These are phyloP conservation scores for Leptosomus discolor DNA, from an alignment of 2,113 vertebrate species.

Conservation along the genomic window DNA sequence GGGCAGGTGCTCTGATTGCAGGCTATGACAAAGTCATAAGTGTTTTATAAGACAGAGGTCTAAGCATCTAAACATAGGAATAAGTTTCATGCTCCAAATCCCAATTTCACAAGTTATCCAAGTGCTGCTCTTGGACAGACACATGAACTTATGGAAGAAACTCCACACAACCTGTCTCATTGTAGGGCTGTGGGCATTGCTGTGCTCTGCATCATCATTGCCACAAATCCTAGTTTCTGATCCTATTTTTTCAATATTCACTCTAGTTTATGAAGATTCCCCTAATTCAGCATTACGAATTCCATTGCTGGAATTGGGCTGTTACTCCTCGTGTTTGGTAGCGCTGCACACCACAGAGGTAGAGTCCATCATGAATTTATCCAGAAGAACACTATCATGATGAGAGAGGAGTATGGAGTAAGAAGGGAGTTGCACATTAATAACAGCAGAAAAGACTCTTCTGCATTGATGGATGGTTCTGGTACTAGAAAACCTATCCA, in stretches of 20 bases:
- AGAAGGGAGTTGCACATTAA: background rate
- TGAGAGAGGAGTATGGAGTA: background rate
- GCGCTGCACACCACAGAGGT: background rate
- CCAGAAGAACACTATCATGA: background rate
- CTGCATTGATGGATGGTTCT: background rate
- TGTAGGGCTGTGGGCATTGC: background rate
- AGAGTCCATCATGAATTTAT: background rate
- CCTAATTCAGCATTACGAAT: background rate
- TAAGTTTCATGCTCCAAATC: constrained; percentile 39
- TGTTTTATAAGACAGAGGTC: background rate
- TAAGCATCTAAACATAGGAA: background rate
- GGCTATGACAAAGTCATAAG: fast-evolving
- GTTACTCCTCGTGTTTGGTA: background rate
- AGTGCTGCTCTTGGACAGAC: background rate
- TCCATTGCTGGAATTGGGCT: background rate
- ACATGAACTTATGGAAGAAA: background rate
- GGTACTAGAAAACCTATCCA: background rate
- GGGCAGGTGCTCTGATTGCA: background rate
- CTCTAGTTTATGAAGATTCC: background rate
- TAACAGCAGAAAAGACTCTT: background rate
- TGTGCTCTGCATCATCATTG: background rate
- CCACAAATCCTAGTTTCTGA: background rate
- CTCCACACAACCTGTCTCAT: background rate
- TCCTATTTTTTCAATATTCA: background rate
- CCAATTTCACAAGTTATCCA: background rate